Evolutionary conservation across 2,888 invertebrate genomes (phyloP), one percentile per base, ranked within the genome.

Genomic region (Lathronympha strigana): DNA sequence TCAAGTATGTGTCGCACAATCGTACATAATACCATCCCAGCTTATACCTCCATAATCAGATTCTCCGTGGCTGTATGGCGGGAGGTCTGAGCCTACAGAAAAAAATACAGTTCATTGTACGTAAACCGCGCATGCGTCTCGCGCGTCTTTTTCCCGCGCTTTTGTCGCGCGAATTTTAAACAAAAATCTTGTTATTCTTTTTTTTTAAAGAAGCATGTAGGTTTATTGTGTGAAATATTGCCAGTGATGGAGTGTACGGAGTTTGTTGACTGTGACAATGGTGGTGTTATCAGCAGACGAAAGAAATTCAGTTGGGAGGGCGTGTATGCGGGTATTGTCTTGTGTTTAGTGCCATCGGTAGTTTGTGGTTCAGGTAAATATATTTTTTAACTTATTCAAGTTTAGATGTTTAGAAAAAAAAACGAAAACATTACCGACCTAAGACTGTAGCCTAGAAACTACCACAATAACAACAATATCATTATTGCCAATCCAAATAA

Each of bases 271-370:
- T 68, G 67, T 60, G 67, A 63, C 62, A 72, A 64, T 71, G 61
- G 71, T 73, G 72, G 68, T 68, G 73, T 79, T 80, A 78, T 80
- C 73, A 80, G 76, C 69, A 75, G 74, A 72, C 76, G 78, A 71
- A 75, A 78, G 68, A 84, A 82, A 81, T 76, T 81, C 64, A 77
- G 77, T 73, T 76, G 74, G 61, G 69, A 74, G 28, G 69, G 61
- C 40, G 63, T 84, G 66, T 86, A 89, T 88, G 87, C 88, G 87
- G 86, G 89, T 72, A 69, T 90, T 68, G 71, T 88, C 73, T 69
- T 87, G 75, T 77, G 76, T 73, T 77, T 83, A 72, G 82, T 88
- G 80, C 86, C 88, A 81, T 82, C 78, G 54, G 82, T 83, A 33
- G 73, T 84, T 28, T 79, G 87, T 76, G 76, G 80, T 72, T 67